phyloP scores from a whole-genome alignment of 2,113 vertebrate species.

The Carettochelys insculpta region DNA sequence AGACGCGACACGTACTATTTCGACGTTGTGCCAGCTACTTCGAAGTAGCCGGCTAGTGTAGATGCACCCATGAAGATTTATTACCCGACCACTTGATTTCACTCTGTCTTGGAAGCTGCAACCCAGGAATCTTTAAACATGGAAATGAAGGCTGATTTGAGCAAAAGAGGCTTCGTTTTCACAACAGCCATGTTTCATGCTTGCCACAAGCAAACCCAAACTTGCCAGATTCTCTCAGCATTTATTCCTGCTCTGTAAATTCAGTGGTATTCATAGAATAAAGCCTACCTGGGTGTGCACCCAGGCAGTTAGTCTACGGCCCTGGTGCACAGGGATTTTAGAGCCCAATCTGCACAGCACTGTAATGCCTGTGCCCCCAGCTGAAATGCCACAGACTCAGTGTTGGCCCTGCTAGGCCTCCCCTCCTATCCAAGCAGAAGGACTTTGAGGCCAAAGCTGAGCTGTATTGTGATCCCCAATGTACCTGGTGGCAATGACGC shows the following conservation, averaged over 20 bases:
- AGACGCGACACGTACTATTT: too few relatives aligned
- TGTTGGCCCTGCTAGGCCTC: not conserved
- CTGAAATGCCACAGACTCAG: not conserved
- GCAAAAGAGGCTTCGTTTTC: not conserved
- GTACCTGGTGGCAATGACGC: not conserved
- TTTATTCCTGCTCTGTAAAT: not conserved
- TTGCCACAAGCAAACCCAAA: not conserved
- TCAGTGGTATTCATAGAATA: fast-evolving
- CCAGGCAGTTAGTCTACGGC: not conserved
- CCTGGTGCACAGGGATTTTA: not conserved
- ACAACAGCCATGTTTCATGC: not conserved
- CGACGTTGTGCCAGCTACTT: too few relatives aligned
- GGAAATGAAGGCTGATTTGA: not conserved
- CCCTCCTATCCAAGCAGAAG: not conserved
- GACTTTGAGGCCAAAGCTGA: not conserved
- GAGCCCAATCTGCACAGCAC: not conserved
- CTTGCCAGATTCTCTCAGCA: not conserved
- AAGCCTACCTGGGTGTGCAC: not conserved
- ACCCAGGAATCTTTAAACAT: not conserved
- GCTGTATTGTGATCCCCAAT: not conserved
- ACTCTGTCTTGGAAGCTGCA: not conserved
- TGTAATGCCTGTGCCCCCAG: not conserved
- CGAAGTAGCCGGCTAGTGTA: too few relatives aligned
- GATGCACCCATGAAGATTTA: not conserved
- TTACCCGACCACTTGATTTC: not conserved